Conservation (phyloP, 2,113 vertebrate species). For the Crotalus tigris region DNA sequence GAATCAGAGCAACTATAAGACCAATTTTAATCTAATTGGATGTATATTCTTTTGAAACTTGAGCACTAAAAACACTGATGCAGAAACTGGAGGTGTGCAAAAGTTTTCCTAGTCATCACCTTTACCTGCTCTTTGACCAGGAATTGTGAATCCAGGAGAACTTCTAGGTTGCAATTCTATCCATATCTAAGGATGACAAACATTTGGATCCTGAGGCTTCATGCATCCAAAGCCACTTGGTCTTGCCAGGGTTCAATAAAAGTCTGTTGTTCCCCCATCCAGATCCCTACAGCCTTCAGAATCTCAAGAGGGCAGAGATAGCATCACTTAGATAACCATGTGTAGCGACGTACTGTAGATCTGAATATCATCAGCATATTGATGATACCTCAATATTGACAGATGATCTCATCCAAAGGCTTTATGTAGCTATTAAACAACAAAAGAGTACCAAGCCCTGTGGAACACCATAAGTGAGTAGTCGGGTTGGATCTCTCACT, state of each 20-base stretch:
- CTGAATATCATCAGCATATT: too few species aligned
- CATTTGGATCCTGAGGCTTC: not conserved
- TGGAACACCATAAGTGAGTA: too few species aligned
- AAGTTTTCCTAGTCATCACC: not conserved
- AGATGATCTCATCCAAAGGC: too few species aligned
- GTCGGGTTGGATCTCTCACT: too few species aligned
- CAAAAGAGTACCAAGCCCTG: too few species aligned
- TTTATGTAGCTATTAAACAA: too few species aligned
- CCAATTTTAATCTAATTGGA: too few species aligned
- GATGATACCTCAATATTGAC: too few species aligned
- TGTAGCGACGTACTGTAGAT: not conserved
- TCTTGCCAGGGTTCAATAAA: not conserved
- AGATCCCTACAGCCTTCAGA: not conserved
- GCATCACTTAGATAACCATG: not conserved
- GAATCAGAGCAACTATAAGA: too few species aligned
- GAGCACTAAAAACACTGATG: too few species aligned
- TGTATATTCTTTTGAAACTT: too few species aligned
- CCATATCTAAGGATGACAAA: not conserved
- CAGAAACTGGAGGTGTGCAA: not conserved
- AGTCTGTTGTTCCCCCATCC: not conserved
- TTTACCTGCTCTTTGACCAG: not conserved
- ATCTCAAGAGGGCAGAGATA: not conserved
- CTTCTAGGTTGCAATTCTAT: not conserved
- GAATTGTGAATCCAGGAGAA: not conserved
- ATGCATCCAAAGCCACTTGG: not conserved